phyloP scores from a whole-genome alignment of 2,797 vertebrate genomes.

The Characodon lateralis region DNA sequence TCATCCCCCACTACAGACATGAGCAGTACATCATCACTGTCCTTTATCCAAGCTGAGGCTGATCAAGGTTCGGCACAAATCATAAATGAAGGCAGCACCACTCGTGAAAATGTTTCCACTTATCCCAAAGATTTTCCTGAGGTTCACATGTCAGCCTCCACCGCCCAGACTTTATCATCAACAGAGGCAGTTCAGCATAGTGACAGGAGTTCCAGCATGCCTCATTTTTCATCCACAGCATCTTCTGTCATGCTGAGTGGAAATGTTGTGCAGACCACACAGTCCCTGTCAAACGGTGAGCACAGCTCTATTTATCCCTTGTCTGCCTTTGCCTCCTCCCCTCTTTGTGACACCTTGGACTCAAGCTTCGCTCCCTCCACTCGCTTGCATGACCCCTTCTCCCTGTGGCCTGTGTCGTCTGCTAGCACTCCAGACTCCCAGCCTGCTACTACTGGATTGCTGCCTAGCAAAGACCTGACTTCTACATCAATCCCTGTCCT shows the following conservation, averaged over 20 bases:
- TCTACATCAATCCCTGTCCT: slow-evolving; percentile 79
- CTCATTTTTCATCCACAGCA: slow-evolving; percentile 46
- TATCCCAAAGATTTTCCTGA: slow-evolving; percentile 59
- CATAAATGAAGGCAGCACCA: slow-evolving; percentile 51
- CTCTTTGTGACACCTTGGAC: slow-evolving; percentile 74
- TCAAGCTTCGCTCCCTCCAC: slow-evolving; percentile 51
- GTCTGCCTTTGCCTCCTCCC: slow-evolving; percentile 74
- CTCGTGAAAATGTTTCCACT: slow-evolving; percentile 52
- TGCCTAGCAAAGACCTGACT: slow-evolving; percentile 80
- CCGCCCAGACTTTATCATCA: slow-evolving; percentile 75
- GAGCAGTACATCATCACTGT: slow-evolving; percentile 54
- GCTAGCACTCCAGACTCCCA: slow-evolving; percentile 73
- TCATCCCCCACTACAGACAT: slow-evolving; percentile 27
- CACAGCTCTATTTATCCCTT: slow-evolving; percentile 68
- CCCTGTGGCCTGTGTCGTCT: slow-evolving; percentile 83
- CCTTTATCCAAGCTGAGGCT: slow-evolving; percentile 27
- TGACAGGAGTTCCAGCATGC: slow-evolving; percentile 79
- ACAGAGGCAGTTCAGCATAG: slow-evolving; percentile 74
- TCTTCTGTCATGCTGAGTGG: slow-evolving; percentile 75
- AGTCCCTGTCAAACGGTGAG: slow-evolving; percentile 92
- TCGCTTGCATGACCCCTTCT: slow-evolving; percentile 89
- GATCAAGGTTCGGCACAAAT: slow-evolving; percentile 31
- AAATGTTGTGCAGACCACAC: slow-evolving; percentile 86
- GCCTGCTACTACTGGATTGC: slow-evolving; percentile 67
- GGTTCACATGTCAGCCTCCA: slow-evolving; percentile 66